These are phyloP conservation scores for Nibea coibor DNA, from an alignment of 2,113 vertebrate genomes.

Conservation along the genomic window DNA sequence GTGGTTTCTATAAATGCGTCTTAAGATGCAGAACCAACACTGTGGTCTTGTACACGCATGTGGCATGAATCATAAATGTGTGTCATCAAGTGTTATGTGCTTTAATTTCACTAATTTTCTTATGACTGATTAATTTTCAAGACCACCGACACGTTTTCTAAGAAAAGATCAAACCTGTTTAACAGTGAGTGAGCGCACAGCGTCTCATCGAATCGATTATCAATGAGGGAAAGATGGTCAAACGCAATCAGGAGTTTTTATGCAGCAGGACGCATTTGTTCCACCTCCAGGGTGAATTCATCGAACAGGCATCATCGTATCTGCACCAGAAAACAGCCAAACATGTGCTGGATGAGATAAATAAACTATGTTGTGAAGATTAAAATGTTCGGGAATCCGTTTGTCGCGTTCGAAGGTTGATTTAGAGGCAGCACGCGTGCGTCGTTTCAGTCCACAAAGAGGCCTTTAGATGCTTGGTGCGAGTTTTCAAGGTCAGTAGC, in stretches of 20 bases:
- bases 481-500: slow-evolving; percentile 41
- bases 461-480: slow-evolving; percentile 43
- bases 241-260: slow-evolving; percentile 6
- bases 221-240: neutral
- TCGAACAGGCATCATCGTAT: neutral
- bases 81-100: slow-evolving; percentile 5
- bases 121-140: slow-evolving; percentile 18
- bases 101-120: neutral
- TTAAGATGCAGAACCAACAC: slow-evolving; percentile 1
- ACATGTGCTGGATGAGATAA: slow-evolving; percentile 6
- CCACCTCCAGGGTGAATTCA: neutral
- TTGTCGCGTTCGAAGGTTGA: slow-evolving; percentile 33
- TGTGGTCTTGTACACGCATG: neutral
- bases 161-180: slow-evolving; percentile 35
- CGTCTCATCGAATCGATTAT: slow-evolving; percentile 38
- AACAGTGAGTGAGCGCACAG: neutral
- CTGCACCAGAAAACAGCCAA: neutral
- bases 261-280: slow-evolving; percentile 10
- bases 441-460: slow-evolving; percentile 45
- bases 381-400: slow-evolving; percentile 36
- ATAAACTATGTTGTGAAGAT: neutral
- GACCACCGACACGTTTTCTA: slow-evolving; percentile 20
- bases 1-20: neutral
- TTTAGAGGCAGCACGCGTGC: slow-evolving; percentile 38
- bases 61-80: slow-evolving; percentile 10